These are phyloP conservation scores for Congeria kusceri DNA, from an alignment of 2,888 invertebrate genomes.

Conservation along the genomic window DNA sequence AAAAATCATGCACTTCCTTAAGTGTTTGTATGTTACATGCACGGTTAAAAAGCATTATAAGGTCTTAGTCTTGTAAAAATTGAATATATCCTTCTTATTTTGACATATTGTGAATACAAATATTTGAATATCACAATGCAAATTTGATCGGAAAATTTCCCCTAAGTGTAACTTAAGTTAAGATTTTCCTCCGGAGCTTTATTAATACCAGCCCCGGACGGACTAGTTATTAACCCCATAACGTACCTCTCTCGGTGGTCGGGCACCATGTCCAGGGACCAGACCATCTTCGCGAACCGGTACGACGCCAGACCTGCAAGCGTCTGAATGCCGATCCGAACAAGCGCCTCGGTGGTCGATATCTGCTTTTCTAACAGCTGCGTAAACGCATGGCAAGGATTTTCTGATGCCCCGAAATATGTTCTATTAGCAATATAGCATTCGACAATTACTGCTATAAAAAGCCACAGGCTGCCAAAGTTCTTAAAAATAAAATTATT, in stretches of 20 bases:
- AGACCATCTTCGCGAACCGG: conserved; percentile 75
- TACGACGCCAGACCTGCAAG: conserved; percentile 79
- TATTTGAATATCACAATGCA: no score
- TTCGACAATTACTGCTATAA: conserved; percentile 74
- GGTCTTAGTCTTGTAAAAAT: no score
- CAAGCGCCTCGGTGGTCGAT: conserved; percentile 53
- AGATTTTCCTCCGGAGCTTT: no score
- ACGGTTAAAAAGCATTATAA: no score
- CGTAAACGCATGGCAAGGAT: conserved; percentile 77
- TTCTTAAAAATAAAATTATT: conserved; percentile 80
- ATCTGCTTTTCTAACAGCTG: conserved; percentile 65
- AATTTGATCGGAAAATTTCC: no score
- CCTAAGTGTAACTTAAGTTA: no score
- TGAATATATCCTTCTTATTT: no score
- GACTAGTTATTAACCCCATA: no score
- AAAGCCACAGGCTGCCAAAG: conserved; percentile 76
- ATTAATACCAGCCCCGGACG: no score
- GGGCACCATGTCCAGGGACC: conserved; percentile 79
- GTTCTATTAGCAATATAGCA: conserved; percentile 77
- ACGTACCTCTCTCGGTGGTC: conserved; percentile 77
- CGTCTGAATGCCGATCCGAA: conserved; percentile 72
- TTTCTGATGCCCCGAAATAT: conserved; percentile 78
- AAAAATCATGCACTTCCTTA: no score
- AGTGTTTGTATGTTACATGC: no score
- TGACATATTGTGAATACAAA: no score